These are phyloP conservation scores for Nebria brevicollis DNA, from an alignment of 2,888 invertebrate species.

Conservation along the genomic window DNA sequence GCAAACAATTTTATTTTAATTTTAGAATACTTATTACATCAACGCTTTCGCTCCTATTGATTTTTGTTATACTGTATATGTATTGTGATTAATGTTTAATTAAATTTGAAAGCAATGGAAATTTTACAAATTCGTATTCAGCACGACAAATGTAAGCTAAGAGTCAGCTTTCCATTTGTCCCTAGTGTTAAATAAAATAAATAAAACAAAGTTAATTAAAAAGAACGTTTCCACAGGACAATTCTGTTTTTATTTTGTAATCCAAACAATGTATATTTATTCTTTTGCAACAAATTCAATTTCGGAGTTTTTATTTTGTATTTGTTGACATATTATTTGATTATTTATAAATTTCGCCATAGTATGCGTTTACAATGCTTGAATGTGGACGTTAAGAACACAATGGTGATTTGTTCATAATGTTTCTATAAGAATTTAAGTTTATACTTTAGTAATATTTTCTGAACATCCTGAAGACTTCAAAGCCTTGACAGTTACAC, in stretches of 20 bases:
- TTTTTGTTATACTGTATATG: background rate
- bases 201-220: conserved; percentile 35
- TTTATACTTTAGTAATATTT: too few species aligned
- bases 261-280: background rate
- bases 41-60: background rate
- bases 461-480: background rate
- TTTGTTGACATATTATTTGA: too few species aligned
- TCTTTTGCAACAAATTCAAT: background rate
- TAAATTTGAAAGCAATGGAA: conserved; percentile 20
- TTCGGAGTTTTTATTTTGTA: too few species aligned
- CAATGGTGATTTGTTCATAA: too few species aligned
- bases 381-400: too few species aligned
- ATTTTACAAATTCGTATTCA: conserved; percentile 39
- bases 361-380: too few species aligned
- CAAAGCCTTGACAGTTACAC: background rate
- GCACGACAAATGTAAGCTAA: conserved; percentile 25
- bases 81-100: conserved; percentile 24
- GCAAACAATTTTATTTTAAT: too few species aligned
- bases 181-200: conserved; percentile 29
- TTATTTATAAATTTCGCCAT: too few species aligned
- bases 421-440: too few species aligned
- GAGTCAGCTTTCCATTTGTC: conserved; percentile 12
- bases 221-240: conserved; percentile 23
- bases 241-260: conserved; percentile 21
- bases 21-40: background rate